A percentile compares a stretch with the other conserved stretches of the same genome.
These are phyloP conservation scores for Drosophila watanabei DNA, from an alignment of 1,140 invertebrate genomes.

Conservation along the genomic window DNA sequence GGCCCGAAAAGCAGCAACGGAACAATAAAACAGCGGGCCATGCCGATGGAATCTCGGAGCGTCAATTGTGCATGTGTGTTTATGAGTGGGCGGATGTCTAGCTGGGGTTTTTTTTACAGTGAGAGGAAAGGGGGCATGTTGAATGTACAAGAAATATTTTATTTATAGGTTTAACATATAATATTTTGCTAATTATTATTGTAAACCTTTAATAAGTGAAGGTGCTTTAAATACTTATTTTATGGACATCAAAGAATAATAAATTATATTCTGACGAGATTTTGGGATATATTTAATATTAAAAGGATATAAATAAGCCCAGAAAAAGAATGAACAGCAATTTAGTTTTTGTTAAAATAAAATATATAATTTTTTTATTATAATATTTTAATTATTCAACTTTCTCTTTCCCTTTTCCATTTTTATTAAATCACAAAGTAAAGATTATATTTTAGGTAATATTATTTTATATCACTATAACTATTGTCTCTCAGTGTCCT, in stretches of 20 bases:
- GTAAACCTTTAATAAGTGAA: too few species aligned
- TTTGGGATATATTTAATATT: too few species aligned
- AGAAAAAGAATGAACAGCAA: too few species aligned
- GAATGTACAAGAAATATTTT: neutral
- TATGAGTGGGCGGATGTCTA: constrained; percentile 32
- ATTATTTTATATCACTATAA: too few species aligned
- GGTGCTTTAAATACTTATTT: too few species aligned
- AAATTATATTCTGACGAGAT: too few species aligned
- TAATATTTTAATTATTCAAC: neutral
- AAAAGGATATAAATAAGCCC: too few species aligned
- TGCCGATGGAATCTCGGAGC: constrained; percentile 60
- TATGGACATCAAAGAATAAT: too few species aligned
- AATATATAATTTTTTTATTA: neutral
- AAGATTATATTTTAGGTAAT: too few species aligned
- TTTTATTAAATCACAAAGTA: neutral
- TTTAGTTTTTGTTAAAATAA: too few species aligned
- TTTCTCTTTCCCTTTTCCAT: neutral
- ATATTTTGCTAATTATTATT: too few species aligned
- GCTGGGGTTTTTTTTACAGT: constrained; percentile 15
- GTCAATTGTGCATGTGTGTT: constrained; percentile 33
- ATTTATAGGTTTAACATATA: neutral
- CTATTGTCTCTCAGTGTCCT: neutral
- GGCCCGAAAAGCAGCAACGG: constrained; percentile 35
- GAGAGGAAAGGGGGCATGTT: too few species aligned
- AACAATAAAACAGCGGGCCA: constrained; percentile 54